Evolutionary conservation across 1,140 invertebrate species (phyloP).

Genomic region (Homalodisca vitripennis): DNA sequence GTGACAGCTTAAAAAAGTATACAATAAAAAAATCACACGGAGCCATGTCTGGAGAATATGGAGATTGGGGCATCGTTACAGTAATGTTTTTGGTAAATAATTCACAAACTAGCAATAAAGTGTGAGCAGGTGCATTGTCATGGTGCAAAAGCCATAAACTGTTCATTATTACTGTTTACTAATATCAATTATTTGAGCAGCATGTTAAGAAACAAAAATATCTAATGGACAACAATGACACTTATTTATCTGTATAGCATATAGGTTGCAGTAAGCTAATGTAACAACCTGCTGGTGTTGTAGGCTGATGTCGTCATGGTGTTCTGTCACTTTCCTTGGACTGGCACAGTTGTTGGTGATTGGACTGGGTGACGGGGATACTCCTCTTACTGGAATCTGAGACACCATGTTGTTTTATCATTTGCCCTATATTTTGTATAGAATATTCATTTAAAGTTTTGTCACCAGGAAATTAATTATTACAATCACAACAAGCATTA

Average conservation of each 20-base stretch:
- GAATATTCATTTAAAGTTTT: not conserved
- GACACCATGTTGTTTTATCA: not conserved
- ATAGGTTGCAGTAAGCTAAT: too few species aligned
- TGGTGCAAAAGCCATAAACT: not conserved
- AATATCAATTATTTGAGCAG: not conserved
- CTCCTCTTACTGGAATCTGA: conserved; percentile 29
- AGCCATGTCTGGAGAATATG: too few species aligned
- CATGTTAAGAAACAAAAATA: not conserved
- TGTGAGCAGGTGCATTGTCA: not conserved
- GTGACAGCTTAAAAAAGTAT: too few species aligned
- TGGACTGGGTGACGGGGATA: conserved; percentile 51
- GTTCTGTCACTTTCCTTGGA: conserved; percentile 29
- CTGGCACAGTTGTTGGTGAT: conserved; percentile 39
- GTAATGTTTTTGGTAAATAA: too few species aligned
- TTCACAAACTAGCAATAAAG: not conserved
- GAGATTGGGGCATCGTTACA: too few species aligned
- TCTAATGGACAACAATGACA: too few species aligned
- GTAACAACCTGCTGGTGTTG: conserved; percentile 30
- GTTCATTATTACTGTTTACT: not conserved
- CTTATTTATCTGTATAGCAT: too few species aligned
- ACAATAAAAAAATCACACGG: too few species aligned
- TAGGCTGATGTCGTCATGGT: conserved; percentile 26
- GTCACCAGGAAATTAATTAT: not conserved
- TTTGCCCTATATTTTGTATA: too few species aligned
- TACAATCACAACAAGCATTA: not conserved